phyloP scores from a whole-genome alignment of 1,140 invertebrate genomes.

The Oscheius sp. region DNA sequence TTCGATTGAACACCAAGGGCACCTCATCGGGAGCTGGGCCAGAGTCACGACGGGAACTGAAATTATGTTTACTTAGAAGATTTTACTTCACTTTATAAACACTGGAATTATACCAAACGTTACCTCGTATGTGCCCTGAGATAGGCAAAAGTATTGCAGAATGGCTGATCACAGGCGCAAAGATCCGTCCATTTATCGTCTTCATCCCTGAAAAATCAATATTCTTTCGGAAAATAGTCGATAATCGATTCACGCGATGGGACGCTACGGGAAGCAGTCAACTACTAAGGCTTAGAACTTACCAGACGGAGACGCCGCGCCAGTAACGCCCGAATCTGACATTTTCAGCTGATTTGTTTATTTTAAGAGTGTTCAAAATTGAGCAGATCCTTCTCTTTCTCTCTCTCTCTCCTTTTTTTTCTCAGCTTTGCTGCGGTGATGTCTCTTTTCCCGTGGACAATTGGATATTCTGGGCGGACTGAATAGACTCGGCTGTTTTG shows the following conservation, averaged over 20 bases:
- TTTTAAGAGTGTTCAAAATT: too few relatives aligned
- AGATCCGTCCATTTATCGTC: slow-evolving; percentile 42
- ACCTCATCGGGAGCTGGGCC: slow-evolving; percentile 15
- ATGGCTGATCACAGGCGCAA: slow-evolving; percentile 41
- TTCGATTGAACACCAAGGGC: slow-evolving; percentile 28
- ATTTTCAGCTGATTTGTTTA: too few relatives aligned
- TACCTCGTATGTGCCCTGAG: slow-evolving; percentile 38
- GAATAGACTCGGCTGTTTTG: too few relatives aligned
- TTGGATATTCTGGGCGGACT: too few relatives aligned
- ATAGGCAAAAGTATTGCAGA: slow-evolving; percentile 45
- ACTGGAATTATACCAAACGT: not conserved
- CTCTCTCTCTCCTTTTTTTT: too few relatives aligned
- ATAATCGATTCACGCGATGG: not conserved
- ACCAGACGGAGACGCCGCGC: not conserved
- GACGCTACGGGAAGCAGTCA: not conserved
- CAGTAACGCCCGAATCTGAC: not conserved
- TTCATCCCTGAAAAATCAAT: slow-evolving; percentile 25
- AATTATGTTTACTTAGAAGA: slow-evolving; percentile 2
- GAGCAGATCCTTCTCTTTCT: too few relatives aligned
- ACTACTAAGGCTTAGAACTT: not conserved
- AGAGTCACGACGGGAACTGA: not conserved
- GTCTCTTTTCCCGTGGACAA: too few relatives aligned
- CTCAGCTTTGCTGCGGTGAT: too few relatives aligned
- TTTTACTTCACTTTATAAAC: too few relatives aligned
- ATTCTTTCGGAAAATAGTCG: not conserved